Percentiles rank a stretch among this genome's conserved stretches.
Evolutionary conservation across 2,888 invertebrate species (phyloP).

Genomic region (Melanophora roralis): DNA sequence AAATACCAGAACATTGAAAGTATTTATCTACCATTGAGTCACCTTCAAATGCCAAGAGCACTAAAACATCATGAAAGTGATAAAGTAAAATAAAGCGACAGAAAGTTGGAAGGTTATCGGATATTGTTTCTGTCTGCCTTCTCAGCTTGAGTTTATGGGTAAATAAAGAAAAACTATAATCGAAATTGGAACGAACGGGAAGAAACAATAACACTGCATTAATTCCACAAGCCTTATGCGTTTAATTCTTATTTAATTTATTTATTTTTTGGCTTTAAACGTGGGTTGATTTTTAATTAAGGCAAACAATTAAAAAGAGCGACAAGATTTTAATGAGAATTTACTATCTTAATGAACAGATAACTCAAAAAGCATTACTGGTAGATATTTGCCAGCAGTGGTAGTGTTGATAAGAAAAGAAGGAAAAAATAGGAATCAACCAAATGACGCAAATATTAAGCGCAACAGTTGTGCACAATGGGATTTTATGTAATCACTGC

Average conservation of each 20-base stretch:
- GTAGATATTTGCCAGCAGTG: too few relatives aligned
- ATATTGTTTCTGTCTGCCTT: conserved; percentile 53
- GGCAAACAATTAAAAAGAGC: conserved; percentile 28
- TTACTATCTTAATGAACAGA: conserved; percentile 1
- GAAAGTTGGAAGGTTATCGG: conserved; percentile 56
- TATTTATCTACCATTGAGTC: not conserved
- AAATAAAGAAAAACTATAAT: not conserved
- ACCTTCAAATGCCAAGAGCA: conserved; percentile 40
- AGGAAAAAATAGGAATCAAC: too few relatives aligned
- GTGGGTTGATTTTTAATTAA: conserved; percentile 52
- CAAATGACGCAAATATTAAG: too few relatives aligned
- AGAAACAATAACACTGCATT: conserved; percentile 38
- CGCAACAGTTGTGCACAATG: too few relatives aligned
- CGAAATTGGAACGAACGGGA: conserved; percentile 40
- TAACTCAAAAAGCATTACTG: conserved; percentile 3
- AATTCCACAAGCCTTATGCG: conserved; percentile 38
- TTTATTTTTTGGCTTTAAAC: not conserved
- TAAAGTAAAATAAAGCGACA: conserved; percentile 61
- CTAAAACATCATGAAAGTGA: conserved; percentile 56
- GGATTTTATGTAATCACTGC: too few relatives aligned
- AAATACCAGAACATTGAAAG: not conserved
- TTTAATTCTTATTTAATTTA: conserved; percentile 39
- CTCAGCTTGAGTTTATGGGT: conserved; percentile 29
- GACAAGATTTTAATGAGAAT: conserved; percentile 29
- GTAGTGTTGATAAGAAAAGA: too few relatives aligned